These are phyloP conservation scores for Acleris cristana DNA, from an alignment of 2,888 invertebrate genomes.

Conservation along the genomic window DNA sequence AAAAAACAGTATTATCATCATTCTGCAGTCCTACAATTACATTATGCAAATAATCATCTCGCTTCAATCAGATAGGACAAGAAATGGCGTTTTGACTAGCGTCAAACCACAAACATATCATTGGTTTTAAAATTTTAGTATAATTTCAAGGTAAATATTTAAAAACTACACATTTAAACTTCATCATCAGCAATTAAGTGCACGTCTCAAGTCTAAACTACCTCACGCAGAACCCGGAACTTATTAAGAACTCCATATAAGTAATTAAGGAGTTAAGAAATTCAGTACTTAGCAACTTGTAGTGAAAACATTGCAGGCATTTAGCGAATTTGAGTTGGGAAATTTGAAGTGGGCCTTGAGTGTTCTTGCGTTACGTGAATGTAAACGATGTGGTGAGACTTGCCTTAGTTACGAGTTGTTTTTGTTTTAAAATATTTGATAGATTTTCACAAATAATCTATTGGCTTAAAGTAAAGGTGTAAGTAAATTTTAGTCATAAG, in stretches of 20 bases:
- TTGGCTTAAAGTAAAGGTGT: too few relatives aligned
- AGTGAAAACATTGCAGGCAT: constrained; percentile 54
- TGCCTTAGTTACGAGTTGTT: background rate
- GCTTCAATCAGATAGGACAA: too few relatives aligned
- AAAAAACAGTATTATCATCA: too few relatives aligned
- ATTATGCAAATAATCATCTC: too few relatives aligned
- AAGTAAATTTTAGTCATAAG: too few relatives aligned
- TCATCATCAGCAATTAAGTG: constrained; percentile 23
- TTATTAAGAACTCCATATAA: constrained; percentile 58
- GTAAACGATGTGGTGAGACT: constrained; percentile 11
- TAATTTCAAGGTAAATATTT: too few relatives aligned
- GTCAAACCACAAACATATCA: too few relatives aligned
- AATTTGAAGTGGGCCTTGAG: constrained; percentile 41
- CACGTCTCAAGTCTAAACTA: constrained; percentile 36
- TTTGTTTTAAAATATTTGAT: background rate
- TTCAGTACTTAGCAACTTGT: constrained; percentile 54
- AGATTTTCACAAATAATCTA: too few relatives aligned
- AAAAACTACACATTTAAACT: background rate
- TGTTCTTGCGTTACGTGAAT: constrained; percentile 20
- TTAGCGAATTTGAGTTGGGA: constrained; percentile 58
- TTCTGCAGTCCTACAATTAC: too few relatives aligned
- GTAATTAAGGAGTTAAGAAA: constrained; percentile 69
- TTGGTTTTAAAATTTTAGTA: too few relatives aligned
- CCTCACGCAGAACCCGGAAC: constrained; percentile 45
- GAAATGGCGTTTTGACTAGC: too few relatives aligned